phyloP scores from a whole-genome alignment of 2,888 invertebrate genomes.

The Macrosiphum euphorbiae region DNA sequence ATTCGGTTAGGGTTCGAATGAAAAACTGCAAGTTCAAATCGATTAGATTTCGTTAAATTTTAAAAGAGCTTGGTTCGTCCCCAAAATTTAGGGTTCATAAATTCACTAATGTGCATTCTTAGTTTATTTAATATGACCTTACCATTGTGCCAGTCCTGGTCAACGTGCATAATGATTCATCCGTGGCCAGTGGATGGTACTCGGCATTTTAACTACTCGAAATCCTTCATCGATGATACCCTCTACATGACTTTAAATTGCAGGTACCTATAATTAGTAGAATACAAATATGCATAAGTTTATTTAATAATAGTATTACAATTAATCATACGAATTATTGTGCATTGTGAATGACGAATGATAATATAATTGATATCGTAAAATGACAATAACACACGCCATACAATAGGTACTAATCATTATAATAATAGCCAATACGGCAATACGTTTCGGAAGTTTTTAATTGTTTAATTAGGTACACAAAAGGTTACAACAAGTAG shows the following conservation, averaged over 20 bases:
- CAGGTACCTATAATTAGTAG: slow-evolving; percentile 13
- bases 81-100: not conserved
- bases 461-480: not conserved
- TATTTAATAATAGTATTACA: not conserved
- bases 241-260: not conserved
- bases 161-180: slow-evolving; percentile 64
- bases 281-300: not conserved
- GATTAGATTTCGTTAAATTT: not conserved
- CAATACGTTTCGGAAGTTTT: not conserved
- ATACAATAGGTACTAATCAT: not conserved
- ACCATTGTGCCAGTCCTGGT: slow-evolving; percentile 63
- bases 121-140: not conserved
- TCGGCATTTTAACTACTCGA: slow-evolving; percentile 61
- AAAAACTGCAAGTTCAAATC: not conserved
- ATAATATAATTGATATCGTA: not conserved
- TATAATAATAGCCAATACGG: not conserved
- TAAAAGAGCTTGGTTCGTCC: not conserved
- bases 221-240: slow-evolving; percentile 35
- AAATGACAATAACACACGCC: not conserved
- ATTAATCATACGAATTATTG: not conserved
- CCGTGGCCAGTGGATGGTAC: slow-evolving; percentile 50
- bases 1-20: too few species aligned
- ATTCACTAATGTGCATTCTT: not conserved
- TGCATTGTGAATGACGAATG: not conserved
- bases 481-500: not conserved